Conservation (phyloP, 2,113 vertebrate species). For the Procavia capensis region DNA sequence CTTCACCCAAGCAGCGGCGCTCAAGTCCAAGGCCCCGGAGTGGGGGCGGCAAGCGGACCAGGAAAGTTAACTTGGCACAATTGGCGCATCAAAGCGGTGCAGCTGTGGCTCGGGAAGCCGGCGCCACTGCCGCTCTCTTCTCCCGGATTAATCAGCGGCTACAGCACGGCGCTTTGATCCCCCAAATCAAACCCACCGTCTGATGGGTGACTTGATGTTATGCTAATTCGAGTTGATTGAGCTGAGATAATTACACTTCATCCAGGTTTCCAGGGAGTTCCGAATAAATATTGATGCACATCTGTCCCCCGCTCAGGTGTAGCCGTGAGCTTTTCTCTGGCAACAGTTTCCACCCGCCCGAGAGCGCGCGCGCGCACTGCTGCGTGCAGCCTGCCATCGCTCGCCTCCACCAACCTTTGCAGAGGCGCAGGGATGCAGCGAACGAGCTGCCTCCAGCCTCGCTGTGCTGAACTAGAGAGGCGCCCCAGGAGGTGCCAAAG, state of each 20-base stretch:
- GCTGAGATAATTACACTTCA: slow-evolving; percentile 88
- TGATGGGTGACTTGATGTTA: slow-evolving; percentile 84
- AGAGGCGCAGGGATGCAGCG: fast-evolving
- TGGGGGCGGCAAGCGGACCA: neutral
- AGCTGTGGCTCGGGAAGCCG: slow-evolving; percentile 54
- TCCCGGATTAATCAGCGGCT: slow-evolving; percentile 76
- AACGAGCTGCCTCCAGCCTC: neutral
- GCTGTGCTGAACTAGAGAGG: fast-evolving
- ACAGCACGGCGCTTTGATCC: slow-evolving; percentile 83
- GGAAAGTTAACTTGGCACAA: neutral
- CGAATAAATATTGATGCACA: slow-evolving; percentile 87
- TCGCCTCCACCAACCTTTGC: neutral
- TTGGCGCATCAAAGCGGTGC: neutral
- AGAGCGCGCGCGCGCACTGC: neutral
- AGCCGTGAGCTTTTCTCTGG: slow-evolving; percentile 21
- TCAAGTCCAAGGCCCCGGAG: neutral
- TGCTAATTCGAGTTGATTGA: slow-evolving; percentile 87
- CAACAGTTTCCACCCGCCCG: slow-evolving; percentile 46
- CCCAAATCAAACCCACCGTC: slow-evolving; percentile 83
- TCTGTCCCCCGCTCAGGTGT: slow-evolving; percentile 82
- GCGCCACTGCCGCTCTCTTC: slow-evolving; percentile 6
- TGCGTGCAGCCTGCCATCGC: neutral
- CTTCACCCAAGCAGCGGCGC: neutral
- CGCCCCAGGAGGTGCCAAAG: neutral
- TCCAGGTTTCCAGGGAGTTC: slow-evolving; percentile 86